Evolutionary conservation across 2,888 invertebrate genomes (phyloP).

Genomic region (Lepidochrysops patricia): DNA sequence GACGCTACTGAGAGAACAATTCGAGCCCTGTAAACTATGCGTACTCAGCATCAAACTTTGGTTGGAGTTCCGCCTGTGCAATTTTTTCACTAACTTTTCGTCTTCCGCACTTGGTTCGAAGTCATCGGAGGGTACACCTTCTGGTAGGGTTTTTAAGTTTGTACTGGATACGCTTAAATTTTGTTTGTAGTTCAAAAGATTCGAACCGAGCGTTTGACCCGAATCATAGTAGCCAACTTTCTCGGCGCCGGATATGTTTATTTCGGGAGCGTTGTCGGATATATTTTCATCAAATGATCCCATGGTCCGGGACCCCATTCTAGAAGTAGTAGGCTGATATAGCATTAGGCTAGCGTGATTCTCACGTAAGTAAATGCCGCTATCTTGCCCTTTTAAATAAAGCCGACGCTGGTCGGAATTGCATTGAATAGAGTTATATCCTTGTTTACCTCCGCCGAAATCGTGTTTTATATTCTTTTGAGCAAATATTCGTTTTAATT

Average conservation of each 20-base stretch:
- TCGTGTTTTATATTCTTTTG: slow-evolving; percentile 59
- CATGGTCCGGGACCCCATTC: slow-evolving; percentile 58
- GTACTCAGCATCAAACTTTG: slow-evolving; percentile 76
- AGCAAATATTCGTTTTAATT: slow-evolving; percentile 60
- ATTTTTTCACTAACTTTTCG: slow-evolving; percentile 58
- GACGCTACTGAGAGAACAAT: slow-evolving; percentile 59
- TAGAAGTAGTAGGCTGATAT: slow-evolving; percentile 61
- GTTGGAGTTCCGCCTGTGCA: slow-evolving; percentile 76
- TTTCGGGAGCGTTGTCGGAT: slow-evolving; percentile 53
- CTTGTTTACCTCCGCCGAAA: slow-evolving; percentile 45
- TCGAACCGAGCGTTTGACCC: slow-evolving; percentile 62
- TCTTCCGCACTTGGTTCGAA: slow-evolving; percentile 66
- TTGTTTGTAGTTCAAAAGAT: slow-evolving; percentile 76
- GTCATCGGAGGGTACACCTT: slow-evolving; percentile 80
- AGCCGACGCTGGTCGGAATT: slow-evolving; percentile 54
- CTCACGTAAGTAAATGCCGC: slow-evolving; percentile 63
- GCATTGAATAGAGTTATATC: slow-evolving; percentile 44
- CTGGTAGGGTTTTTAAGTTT: slow-evolving; percentile 81
- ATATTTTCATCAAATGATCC: slow-evolving; percentile 68
- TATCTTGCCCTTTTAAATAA: slow-evolving; percentile 65
- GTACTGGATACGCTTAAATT: slow-evolving; percentile 80
- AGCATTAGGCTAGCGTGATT: slow-evolving; percentile 66
- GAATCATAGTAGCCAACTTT: slow-evolving; percentile 35
- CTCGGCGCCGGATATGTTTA: slow-evolving; percentile 49
- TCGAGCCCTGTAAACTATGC: slow-evolving; percentile 71